Evolutionary conservation across 64 coral and sea anemone genomes (phyloP).

Genomic region (Catalaphyllia jardinei): DNA sequence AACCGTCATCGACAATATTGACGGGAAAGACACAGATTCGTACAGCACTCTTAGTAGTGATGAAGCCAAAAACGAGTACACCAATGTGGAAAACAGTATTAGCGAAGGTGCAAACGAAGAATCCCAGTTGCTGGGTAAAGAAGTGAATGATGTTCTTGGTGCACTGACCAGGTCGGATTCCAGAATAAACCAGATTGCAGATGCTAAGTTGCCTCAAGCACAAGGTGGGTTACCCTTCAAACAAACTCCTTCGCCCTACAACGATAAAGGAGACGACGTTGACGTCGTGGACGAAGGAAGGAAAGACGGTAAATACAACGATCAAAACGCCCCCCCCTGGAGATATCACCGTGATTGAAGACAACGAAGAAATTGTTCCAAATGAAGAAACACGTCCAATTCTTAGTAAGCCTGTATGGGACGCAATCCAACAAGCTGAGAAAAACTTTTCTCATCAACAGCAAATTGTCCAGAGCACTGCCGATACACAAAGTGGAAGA

Average conservation of each 20-base stretch:
- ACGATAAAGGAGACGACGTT: not conserved
- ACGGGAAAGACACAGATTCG: slow-evolving; percentile 30
- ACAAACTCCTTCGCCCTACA: not conserved
- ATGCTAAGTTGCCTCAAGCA: not conserved
- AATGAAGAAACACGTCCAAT: not conserved
- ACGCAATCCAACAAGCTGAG: slow-evolving; percentile 2
- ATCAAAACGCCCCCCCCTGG: not conserved
- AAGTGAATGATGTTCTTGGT: slow-evolving; percentile 20
- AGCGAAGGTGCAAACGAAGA: slow-evolving; percentile 38
- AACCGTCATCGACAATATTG: slow-evolving; percentile 25
- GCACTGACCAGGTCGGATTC: slow-evolving; percentile 15
- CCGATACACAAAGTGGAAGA: not conserved
- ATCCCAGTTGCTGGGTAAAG: slow-evolving; percentile 1
- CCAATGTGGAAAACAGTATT: slow-evolving; percentile 26
- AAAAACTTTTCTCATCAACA: not conserved
- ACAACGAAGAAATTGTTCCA: not conserved
- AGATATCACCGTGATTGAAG: slow-evolving; percentile 12
- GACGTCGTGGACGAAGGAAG: not conserved
- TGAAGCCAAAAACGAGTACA: slow-evolving; percentile 28
- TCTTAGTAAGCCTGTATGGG: slow-evolving; percentile 8
- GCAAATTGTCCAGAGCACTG: not conserved
- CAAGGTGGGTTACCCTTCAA: not conserved
- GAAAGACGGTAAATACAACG: not conserved
- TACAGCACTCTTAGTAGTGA: slow-evolving; percentile 18
- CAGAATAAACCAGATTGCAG: slow-evolving; percentile 2